A percentile compares a stretch with the other conserved stretches of the same genome.
These are phyloP conservation scores for Mnemiopsis leidyi DNA, from an alignment of 37 sponge, comb jelly and placozoan species.

Conservation along the genomic window DNA sequence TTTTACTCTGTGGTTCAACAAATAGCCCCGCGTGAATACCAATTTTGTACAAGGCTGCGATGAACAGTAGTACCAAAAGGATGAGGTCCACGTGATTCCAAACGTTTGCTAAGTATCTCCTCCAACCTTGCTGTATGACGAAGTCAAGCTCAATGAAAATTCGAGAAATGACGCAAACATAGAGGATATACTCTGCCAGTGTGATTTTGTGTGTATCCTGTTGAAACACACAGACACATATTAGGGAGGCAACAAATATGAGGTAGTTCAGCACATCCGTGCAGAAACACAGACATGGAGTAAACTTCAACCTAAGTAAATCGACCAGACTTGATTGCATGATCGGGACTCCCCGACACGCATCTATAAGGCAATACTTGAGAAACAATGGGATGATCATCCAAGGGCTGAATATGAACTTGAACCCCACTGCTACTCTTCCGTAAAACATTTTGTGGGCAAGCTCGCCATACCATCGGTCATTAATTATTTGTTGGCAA, in stretches of 20 bases:
- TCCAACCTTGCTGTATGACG: not conserved
- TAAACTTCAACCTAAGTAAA: not conserved
- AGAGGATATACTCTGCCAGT: not conserved
- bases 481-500: not conserved
- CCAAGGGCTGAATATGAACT: not conserved
- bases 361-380: not conserved
- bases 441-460: not conserved
- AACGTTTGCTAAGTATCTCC: not conserved
- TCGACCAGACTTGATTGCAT: not conserved
- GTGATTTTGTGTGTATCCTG: not conserved
- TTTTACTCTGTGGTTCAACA: not conserved
- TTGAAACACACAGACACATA: not conserved
- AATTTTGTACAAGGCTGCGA: not conserved
- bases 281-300: not conserved
- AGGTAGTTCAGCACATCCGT: not conserved
- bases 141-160: not conserved
- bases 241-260: not conserved
- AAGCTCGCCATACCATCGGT: not conserved
- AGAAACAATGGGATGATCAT: not conserved
- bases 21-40: not conserved
- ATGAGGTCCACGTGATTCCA: not conserved
- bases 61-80: not conserved
- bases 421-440: not conserved
- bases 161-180: not conserved
- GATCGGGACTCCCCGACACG: not conserved